Evolutionary conservation across 2,888 invertebrate genomes (phyloP).

Genomic region (Seira sanloemensis): DNA sequence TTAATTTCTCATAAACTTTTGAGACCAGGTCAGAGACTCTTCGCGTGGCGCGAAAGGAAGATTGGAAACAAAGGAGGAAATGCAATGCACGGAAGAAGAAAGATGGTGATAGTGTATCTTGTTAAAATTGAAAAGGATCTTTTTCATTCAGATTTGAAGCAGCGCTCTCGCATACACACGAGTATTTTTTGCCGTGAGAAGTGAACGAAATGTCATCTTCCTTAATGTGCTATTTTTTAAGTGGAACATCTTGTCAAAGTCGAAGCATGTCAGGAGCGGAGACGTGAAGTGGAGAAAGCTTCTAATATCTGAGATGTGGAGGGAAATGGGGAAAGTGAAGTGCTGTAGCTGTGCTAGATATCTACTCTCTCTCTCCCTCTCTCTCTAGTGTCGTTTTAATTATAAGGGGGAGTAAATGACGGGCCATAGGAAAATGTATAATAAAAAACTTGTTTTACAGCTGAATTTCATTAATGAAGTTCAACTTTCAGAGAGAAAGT

Average conservation of each 20-base stretch:
- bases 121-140: no score
- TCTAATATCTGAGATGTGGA: constrained; percentile 20
- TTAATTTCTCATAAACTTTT: no score
- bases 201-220: background rate
- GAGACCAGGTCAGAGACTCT: no score
- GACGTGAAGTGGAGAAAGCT: constrained; percentile 25
- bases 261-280: background rate
- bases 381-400: background rate
- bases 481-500: background rate
- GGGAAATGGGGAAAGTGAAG: background rate
- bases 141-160: no score
- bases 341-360: background rate
- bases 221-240: constrained; percentile 8
- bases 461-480: background rate
- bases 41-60: no score
- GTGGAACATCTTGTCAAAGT: constrained; percentile 19
- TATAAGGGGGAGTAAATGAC: background rate
- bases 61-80: no score
- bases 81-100: no score
- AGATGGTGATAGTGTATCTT: no score
- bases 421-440: no score
- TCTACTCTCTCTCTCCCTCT: background rate
- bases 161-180: no score
- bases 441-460: background rate
- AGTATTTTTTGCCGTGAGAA: no score